phyloP scores from a whole-genome alignment of 2,888 invertebrate genomes.

The Tholera decimalis region DNA sequence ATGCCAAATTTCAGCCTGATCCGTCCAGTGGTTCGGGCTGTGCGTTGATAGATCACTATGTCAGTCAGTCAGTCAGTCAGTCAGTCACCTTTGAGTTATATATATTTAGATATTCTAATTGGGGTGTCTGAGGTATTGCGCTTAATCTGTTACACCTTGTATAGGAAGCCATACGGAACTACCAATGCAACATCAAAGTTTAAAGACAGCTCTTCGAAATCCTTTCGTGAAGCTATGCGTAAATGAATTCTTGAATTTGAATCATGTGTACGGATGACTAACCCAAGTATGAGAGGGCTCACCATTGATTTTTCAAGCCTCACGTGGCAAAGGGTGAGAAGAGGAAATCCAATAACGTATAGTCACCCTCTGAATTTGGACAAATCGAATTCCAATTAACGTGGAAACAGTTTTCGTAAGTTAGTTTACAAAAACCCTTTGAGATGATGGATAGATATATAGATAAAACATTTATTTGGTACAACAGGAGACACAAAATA shows the following conservation, averaged over 20 bases:
- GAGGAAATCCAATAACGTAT: constrained; percentile 83
- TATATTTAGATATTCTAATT: no score
- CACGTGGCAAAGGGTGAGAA: constrained; percentile 77
- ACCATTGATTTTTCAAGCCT: constrained; percentile 85
- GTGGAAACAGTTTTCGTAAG: constrained; percentile 57
- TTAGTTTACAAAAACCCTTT: constrained; percentile 34
- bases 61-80: no score
- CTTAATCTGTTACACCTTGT: no score
- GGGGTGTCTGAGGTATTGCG: no score
- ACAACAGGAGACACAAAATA: no score
- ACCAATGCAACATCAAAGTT: constrained; percentile 41
- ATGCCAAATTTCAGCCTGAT: no score
- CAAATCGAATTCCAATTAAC: constrained; percentile 82
- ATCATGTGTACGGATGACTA: constrained; percentile 62
- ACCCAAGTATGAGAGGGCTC: constrained; percentile 61
- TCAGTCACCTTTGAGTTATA: no score
- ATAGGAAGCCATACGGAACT: neutral
- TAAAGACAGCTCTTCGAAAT: constrained; percentile 40
- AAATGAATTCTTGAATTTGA: constrained; percentile 57
- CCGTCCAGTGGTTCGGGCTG: no score
- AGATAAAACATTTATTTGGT: no score
- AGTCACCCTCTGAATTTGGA: constrained; percentile 78
- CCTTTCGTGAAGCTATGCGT: constrained; percentile 48
- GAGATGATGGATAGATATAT: no score
- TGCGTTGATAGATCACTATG: no score